These are phyloP conservation scores for Lasaia peninsularis DNA, from an alignment of 1,140 invertebrate species.

Conservation along the genomic window DNA sequence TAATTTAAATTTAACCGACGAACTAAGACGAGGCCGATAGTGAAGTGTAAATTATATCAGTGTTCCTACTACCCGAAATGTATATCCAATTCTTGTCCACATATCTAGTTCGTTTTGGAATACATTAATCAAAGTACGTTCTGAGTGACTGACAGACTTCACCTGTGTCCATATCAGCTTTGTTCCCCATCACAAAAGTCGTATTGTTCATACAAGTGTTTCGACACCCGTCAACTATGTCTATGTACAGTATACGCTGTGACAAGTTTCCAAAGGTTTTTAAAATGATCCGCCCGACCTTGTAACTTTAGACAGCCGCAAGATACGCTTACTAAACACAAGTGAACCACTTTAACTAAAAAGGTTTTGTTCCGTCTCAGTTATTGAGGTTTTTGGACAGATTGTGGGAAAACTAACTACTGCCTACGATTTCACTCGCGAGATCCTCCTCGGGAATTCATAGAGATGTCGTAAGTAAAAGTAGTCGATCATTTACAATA, in stretches of 20 bases:
- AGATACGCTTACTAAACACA: conserved; percentile 14
- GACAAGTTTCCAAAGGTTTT: conserved; percentile 55
- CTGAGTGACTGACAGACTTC: conserved; percentile 43
- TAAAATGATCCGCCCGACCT: conserved; percentile 33
- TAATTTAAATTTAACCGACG: too few species aligned
- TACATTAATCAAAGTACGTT: conserved; percentile 54
- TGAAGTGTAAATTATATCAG: too few species aligned
- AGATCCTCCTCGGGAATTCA: too few species aligned
- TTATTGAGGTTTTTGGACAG: too few species aligned
- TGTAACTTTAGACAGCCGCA: conserved; percentile 25
- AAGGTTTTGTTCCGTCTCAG: too few species aligned
- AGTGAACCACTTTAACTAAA: too few species aligned
- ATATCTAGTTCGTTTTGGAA: conserved; percentile 15
- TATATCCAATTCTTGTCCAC: neutral
- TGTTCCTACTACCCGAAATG: too few species aligned
- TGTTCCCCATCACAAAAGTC: conserved; percentile 58
- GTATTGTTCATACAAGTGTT: conserved; percentile 63
- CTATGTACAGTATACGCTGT: conserved; percentile 30
- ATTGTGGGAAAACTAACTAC: too few species aligned
- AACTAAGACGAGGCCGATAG: too few species aligned
- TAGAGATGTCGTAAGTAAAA: too few species aligned
- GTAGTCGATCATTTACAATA: too few species aligned
- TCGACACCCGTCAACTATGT: conserved; percentile 54
- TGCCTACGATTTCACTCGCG: too few species aligned
- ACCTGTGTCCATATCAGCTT: conserved; percentile 52